phyloP scores from a whole-genome alignment of 2,888 invertebrate species.

The Glyphotaelius pellucidus region DNA sequence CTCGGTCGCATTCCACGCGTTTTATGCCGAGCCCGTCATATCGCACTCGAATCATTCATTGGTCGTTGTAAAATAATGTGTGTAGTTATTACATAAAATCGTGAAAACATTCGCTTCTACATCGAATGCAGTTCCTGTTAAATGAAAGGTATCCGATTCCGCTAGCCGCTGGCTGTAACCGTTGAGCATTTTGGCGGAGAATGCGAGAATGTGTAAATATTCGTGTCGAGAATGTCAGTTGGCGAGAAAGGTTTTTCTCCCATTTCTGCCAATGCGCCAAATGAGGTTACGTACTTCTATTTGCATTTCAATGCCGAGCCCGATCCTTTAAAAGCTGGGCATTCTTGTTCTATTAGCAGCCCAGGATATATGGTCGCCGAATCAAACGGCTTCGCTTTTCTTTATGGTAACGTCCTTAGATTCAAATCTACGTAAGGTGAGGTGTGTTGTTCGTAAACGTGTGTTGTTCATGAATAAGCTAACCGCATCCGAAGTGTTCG shows the following conservation, averaged over 20 bases:
- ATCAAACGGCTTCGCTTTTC: neutral
- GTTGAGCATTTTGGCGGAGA: neutral
- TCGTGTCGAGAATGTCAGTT: neutral
- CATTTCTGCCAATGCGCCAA: slow-evolving; percentile 2
- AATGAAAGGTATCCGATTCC: neutral
- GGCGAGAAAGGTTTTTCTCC: neutral
- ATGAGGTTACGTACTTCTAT: neutral
- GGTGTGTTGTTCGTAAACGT: neutral
- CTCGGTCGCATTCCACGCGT: neutral
- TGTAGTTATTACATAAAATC: neutral
- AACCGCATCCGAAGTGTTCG: neutral
- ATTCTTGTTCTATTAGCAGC: slow-evolving; percentile 8
- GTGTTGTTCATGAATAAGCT: neutral
- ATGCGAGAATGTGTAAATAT: neutral
- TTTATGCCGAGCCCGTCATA: neutral
- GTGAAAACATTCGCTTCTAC: neutral
- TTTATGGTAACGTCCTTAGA: slow-evolving; percentile 34
- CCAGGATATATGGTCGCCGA: neutral
- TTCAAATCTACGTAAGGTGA: neutral
- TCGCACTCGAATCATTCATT: neutral
- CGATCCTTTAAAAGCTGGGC: neutral
- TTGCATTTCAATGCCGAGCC: neutral
- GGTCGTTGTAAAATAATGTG: neutral
- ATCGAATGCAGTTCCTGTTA: neutral
- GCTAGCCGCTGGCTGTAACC: neutral